A percentile compares a stretch with the other conserved stretches of the same genome.
These are phyloP conservation scores for Arbacia lixula DNA, from an alignment of 53 echinoderm and acorn worm species.

Conservation along the genomic window DNA sequence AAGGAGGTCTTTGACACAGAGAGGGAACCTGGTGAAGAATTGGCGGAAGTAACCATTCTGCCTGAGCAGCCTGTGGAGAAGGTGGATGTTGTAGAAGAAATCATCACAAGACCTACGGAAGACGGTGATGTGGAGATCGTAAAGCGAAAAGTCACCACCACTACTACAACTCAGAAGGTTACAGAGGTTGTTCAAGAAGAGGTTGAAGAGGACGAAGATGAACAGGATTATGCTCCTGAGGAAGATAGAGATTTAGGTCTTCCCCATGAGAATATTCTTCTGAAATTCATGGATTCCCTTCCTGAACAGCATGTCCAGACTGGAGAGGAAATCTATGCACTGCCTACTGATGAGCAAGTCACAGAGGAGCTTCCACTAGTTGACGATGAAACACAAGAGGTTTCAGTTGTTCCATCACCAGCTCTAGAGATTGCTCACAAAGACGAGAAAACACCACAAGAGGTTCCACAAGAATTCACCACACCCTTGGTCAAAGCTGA, in stretches of 20 bases:
- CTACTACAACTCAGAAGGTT: conserved; percentile 59
- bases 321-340: too few relatives aligned
- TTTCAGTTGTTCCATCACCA: conserved; percentile 45
- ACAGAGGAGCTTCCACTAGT: not conserved
- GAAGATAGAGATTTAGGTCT: conserved; percentile 74
- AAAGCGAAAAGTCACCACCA: conserved; percentile 64
- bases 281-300: conserved; percentile 86
- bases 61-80: conserved; percentile 53
- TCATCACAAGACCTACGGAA: conserved; percentile 47
- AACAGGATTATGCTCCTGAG: conserved; percentile 63
- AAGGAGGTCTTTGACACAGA: conserved; percentile 48
- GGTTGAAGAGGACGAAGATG: conserved; percentile 61
- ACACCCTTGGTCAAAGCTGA: not conserved
- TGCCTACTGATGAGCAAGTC: too few relatives aligned
- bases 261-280: conserved; percentile 79
- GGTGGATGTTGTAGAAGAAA: conserved; percentile 59
- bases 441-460: conserved; percentile 54
- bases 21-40: conserved; percentile 52
- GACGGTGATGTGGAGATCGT: conserved; percentile 49
- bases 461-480: conserved; percentile 18
- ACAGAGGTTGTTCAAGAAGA: conserved; percentile 70
- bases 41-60: conserved; percentile 8
- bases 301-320: too few relatives aligned
- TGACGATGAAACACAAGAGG: conserved; percentile 10
- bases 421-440: conserved; percentile 51